A percentile compares a stretch with the other conserved stretches of the same genome.
Conservation (phyloP, 2,113 vertebrate genomes). For the Euleptes europaea region DNA sequence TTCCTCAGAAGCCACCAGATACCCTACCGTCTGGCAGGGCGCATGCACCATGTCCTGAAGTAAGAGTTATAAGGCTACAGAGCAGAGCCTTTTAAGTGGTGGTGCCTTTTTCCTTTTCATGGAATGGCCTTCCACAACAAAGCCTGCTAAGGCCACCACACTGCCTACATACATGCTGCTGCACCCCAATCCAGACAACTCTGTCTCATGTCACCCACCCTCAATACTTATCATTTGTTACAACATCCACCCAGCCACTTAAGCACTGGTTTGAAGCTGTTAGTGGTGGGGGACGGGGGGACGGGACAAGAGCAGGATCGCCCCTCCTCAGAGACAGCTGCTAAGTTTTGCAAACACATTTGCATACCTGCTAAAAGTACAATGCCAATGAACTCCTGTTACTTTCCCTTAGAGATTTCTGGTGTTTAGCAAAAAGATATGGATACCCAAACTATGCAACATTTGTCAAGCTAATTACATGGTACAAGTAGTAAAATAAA, state of each 20-base stretch:
- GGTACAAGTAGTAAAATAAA: constrained; percentile 53
- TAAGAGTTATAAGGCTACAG: background rate
- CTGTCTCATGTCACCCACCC: no score
- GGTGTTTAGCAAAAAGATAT: background rate
- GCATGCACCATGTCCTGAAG: background rate
- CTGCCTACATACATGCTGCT: no score
- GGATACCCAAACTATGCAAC: background rate
- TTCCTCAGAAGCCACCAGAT: background rate
- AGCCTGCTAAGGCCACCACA: background rate
- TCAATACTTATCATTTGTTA: no score
- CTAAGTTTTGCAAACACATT: background rate
- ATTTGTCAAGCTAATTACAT: constrained; percentile 20
- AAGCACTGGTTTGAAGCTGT: background rate
- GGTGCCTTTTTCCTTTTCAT: background rate
- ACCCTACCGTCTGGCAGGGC: background rate
- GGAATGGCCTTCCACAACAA: background rate
- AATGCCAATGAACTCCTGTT: background rate
- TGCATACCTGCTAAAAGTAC: background rate
- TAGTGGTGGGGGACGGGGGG: background rate
- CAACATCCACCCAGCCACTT: background rate
- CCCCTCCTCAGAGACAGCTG: background rate
- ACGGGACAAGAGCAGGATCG: no score
- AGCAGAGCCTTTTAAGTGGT: background rate
- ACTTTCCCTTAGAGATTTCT: background rate
- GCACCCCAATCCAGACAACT: no score